These are phyloP conservation scores for Pelvicachromis taeniatus DNA, from an alignment of 2,113 vertebrate species.

Conservation along the genomic window DNA sequence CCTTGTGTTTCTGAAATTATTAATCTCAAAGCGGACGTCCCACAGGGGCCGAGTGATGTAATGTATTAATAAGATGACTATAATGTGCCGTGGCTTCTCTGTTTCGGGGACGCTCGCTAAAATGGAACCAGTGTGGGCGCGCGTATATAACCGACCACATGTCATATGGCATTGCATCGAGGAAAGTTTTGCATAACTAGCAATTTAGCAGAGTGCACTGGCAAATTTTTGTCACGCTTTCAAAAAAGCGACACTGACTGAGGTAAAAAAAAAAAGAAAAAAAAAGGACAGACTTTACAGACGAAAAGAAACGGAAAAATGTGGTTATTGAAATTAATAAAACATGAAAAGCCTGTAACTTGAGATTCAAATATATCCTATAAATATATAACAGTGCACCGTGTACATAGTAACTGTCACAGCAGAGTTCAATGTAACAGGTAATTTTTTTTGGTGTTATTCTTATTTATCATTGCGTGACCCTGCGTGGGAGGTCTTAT, in stretches of 20 bases:
- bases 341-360: not conserved
- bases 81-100: conserved; percentile 55
- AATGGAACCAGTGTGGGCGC: conserved; percentile 16
- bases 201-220: not conserved
- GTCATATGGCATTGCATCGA: not conserved
- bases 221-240: fast-evolving
- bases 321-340: not conserved
- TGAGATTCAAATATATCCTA: not conserved
- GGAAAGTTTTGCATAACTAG: not conserved
- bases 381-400: not conserved
- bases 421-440: not conserved
- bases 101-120: conserved; percentile 53
- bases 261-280: not conserved
- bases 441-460: not conserved
- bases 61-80: conserved; percentile 73
- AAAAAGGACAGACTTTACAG: not conserved
- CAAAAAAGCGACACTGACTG: not conserved
- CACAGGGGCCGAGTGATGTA: conserved; percentile 67
- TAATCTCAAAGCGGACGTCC: conserved; percentile 53
- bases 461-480: conserved; percentile 12
- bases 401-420: not conserved
- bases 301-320: not conserved
- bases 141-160: not conserved
- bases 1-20: conserved; percentile 63
- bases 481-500: conserved; percentile 17